phyloP scores from a whole-genome alignment of 2,888 invertebrate species.

The Encarsia formosa region DNA sequence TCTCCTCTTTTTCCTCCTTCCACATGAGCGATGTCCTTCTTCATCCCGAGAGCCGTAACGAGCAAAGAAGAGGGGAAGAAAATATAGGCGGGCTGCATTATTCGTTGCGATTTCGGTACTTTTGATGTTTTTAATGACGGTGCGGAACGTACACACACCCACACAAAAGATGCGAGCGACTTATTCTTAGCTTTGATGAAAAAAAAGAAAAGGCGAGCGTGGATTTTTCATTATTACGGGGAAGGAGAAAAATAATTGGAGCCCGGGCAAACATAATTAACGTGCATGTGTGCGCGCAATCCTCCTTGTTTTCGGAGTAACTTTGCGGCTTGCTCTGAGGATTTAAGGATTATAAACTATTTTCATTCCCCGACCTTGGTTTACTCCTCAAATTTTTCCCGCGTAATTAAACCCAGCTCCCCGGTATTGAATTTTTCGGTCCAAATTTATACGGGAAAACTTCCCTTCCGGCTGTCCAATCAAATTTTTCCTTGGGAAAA shows the following conservation, averaged over 20 bases:
- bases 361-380: no score
- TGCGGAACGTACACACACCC: background rate
- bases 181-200: background rate
- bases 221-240: background rate
- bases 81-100: conserved; percentile 11
- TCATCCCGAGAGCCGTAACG: conserved; percentile 11
- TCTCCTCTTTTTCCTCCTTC: conserved; percentile 34
- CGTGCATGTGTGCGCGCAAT: background rate
- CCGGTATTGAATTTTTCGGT: no score
- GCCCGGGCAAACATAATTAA: conserved; percentile 21
- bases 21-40: conserved; percentile 33
- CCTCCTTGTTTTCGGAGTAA: no score
- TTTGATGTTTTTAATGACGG: conserved; percentile 28
- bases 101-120: conserved; percentile 19
- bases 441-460: no score
- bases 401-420: no score
- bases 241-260: conserved; percentile 25
- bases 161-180: conserved; percentile 9
- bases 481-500: no score
- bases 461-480: no score
- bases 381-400: no score
- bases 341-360: no score
- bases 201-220: background rate
- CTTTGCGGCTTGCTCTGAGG: no score
- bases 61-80: conserved; percentile 1